A percentile compares a stretch with the other conserved stretches of the same genome.
Conservation (phyloP, 2,113 vertebrate species). For the Oryzias woworae region DNA sequence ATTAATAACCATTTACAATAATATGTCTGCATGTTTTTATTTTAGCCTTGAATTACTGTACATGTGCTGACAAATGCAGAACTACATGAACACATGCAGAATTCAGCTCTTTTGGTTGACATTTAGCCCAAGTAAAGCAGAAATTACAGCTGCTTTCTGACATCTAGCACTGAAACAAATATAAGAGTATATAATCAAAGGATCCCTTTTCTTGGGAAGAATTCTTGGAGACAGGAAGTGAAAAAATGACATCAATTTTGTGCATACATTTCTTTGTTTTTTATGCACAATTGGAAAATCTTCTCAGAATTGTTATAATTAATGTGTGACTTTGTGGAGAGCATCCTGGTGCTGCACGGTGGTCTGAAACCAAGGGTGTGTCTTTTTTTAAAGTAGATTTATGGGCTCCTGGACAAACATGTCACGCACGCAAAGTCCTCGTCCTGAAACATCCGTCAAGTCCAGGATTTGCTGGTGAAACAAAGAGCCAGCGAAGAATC, state of each 20-base stretch:
- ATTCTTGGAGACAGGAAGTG: not conserved
- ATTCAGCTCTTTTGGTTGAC: not conserved
- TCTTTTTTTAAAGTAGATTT: slow-evolving; percentile 39
- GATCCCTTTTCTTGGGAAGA: not conserved
- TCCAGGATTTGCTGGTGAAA: slow-evolving; percentile 17
- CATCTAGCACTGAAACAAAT: not conserved
- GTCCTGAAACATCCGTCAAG: slow-evolving; percentile 24
- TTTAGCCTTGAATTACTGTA: too few species aligned
- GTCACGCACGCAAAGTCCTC: slow-evolving; percentile 24
- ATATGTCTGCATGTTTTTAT: not conserved
- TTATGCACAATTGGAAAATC: not conserved
- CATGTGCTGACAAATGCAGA: slow-evolving; percentile 9
- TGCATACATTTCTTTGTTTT: not conserved
- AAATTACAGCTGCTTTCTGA: slow-evolving; percentile 5
- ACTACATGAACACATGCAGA: not conserved
- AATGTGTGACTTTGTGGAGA: not conserved
- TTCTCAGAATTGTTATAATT: slow-evolving; percentile 3
- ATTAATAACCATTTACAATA: not conserved
- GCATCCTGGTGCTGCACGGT: slow-evolving; percentile 3
- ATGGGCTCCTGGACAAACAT: slow-evolving; percentile 40
- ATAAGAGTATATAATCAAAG: slow-evolving; percentile 7
- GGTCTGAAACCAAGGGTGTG: slow-evolving; percentile 29
- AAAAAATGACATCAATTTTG: not conserved
- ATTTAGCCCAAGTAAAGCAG: not conserved
- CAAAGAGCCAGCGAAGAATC: slow-evolving; percentile 18